Conservation (phyloP, 2,113 vertebrate species). For the Mustela nigripes region DNA sequence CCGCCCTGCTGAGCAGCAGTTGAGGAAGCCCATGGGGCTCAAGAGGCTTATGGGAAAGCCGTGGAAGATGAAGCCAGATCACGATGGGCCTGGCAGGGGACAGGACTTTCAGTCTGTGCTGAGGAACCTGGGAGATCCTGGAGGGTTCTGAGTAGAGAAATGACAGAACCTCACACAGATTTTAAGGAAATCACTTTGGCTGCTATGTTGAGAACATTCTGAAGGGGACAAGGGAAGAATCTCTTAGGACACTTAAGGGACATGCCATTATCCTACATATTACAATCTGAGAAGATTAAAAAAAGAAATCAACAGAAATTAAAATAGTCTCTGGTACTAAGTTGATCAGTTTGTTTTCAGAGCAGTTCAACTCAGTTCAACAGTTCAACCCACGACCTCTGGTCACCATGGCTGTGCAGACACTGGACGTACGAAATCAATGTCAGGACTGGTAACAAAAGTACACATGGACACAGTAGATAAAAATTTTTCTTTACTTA, state of each 20-base stretch:
- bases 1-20: background rate
- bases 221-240: background rate
- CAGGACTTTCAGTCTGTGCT: background rate
- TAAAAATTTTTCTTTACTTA: constrained; percentile 6
- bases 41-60: background rate
- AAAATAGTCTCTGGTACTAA: background rate
- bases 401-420: background rate
- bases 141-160: background rate
- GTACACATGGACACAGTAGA: background rate
- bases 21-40: background rate
- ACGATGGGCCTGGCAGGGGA: background rate
- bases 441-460: background rate
- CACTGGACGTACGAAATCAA: background rate
- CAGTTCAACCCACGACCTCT: background rate
- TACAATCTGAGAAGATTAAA: background rate
- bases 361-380: constrained; percentile 48
- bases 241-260: background rate
- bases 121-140: background rate
- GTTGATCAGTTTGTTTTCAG: background rate
- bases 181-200: background rate
- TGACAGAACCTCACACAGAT: background rate
- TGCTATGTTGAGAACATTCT: background rate
- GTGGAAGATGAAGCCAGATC: background rate
- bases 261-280: background rate
- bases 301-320: background rate